Conservation (phyloP, 2,797 vertebrate genomes). For the Argya squamiceps region DNA sequence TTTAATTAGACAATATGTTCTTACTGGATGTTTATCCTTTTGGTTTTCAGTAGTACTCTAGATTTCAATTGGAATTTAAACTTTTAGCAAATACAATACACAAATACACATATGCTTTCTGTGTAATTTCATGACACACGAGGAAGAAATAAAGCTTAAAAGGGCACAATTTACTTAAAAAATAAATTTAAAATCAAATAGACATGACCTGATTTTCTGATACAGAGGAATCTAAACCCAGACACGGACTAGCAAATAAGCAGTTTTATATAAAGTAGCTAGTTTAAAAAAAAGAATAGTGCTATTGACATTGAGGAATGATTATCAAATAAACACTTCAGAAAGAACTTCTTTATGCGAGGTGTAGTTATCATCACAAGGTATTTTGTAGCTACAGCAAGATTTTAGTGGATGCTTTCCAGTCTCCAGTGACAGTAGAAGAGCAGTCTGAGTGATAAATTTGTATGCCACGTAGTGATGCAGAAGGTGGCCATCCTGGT, state of each 20-base stretch:
- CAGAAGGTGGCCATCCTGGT: not conserved
- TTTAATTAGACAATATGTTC: not conserved
- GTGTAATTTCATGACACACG: not conserved
- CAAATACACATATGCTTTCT: not conserved
- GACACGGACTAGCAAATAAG: not conserved
- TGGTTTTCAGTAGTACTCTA: not conserved
- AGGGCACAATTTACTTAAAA: not conserved
- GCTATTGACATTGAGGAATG: not conserved
- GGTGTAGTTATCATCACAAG: not conserved
- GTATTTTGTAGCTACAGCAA: not conserved
- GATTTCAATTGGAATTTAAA: not conserved
- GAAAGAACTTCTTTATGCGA: not conserved
- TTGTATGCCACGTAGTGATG: not conserved
- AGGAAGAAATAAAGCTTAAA: not conserved
- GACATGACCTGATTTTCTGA: not conserved
- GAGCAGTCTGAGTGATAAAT: not conserved
- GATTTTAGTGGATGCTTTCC: not conserved
- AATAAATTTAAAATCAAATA: not conserved
- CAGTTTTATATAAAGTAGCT: not conserved
- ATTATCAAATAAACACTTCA: not conserved
- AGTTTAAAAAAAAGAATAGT: slow-evolving; percentile 9
- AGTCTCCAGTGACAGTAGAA: not conserved
- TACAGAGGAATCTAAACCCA: not conserved
- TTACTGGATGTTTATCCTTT: not conserved
- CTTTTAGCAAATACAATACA: not conserved